Evolutionary conservation across 2,113 vertebrate species (phyloP).

Genomic region (Scophthalmus maximus): DNA sequence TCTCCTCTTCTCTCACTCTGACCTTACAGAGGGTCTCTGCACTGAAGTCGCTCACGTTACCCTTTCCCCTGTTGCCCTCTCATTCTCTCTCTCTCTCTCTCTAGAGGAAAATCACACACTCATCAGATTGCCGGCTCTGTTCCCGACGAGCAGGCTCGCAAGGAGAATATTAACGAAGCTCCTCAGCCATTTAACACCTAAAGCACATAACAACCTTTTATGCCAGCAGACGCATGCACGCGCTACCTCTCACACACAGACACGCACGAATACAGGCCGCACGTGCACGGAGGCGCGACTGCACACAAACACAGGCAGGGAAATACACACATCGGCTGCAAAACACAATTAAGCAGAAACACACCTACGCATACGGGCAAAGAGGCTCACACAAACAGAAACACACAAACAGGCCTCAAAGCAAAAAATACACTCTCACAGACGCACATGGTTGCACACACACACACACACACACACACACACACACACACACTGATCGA

Average conservation of each 20-base stretch:
- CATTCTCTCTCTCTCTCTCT: constrained; percentile 37
- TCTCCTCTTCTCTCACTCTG: constrained; percentile 63
- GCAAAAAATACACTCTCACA: background rate
- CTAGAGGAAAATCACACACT: constrained; percentile 82
- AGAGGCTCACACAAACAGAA: constrained; percentile 34
- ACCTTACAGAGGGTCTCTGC: constrained; percentile 77
- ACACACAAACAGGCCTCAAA: constrained; percentile 13
- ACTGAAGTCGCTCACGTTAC: constrained; percentile 65
- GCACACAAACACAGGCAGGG: constrained; percentile 8
- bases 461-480: background rate
- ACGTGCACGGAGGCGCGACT: background rate
- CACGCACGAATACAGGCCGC: constrained; percentile 16
- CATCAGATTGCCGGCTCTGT: constrained; percentile 84
- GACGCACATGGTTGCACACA: background rate
- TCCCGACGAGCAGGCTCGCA: constrained; percentile 78
- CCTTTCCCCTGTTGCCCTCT: constrained; percentile 38
- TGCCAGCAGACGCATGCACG: constrained; percentile 53
- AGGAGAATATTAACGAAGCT: constrained; percentile 86
- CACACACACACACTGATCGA: constrained; percentile 23
- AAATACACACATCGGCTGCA: constrained; percentile 5
- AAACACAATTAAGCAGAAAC: constrained; percentile 22
- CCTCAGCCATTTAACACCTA: constrained; percentile 85
- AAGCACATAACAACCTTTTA: constrained; percentile 84
- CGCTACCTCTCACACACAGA: background rate
- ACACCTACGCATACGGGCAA: constrained; percentile 8